Base-by-base conservation (phyloP, 2,888 invertebrate genomes). In the Cremastinae sp. region DNA sequence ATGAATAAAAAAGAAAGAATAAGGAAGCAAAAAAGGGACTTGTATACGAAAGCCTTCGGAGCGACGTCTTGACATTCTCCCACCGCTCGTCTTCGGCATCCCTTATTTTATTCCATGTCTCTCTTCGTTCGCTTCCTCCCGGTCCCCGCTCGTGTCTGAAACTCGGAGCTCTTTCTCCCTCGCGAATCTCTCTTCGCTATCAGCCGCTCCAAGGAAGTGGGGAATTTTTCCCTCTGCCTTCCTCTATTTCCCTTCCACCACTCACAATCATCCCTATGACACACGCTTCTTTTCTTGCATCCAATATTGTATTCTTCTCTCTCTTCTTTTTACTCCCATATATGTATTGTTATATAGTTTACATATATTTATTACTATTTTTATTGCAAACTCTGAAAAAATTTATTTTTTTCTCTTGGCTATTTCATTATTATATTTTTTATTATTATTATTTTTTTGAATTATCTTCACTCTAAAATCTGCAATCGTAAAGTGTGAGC, bases 1-100 rank as follows among this genome's bases (percentile, higher is more conserved):
- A 28, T 28, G 28, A 28, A 28, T 28, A 28, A 28, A 28, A 28
- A 45, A 43, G 43, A 5, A 28, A 28, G n/a, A n/a, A n/a, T n/a
- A n/a, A 43, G 12, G 43, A 43, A n/a, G n/a, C n/a, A n/a, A 28
- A 66, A 38, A 12, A 53, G 81, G 83, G 82, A 83, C 83, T 85
- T 80, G 83, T 84, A 83, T 85, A 85, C 83, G 80, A 47, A 82
- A 83, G 83, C 80, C 79, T 82, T 82, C 84, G 85, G 83, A 85
- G 86, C 86, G 85, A 85, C 86, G 85, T 87, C 81, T 84, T 86
- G 85, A 87, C 85, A 85, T 85, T 82, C 74, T 62, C 45, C 28
- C 56, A 64, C 49, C 65, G 62, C 58, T 20, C 75, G 49, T 71
- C 75, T 49, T 70, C 72, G 73, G 43, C 65, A 71, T 75, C 62